Percentiles rank a stretch among this genome's conserved stretches.
phyloP scores from a whole-genome alignment of 2,888 invertebrate species.

The Trissolcus japonicus region DNA sequence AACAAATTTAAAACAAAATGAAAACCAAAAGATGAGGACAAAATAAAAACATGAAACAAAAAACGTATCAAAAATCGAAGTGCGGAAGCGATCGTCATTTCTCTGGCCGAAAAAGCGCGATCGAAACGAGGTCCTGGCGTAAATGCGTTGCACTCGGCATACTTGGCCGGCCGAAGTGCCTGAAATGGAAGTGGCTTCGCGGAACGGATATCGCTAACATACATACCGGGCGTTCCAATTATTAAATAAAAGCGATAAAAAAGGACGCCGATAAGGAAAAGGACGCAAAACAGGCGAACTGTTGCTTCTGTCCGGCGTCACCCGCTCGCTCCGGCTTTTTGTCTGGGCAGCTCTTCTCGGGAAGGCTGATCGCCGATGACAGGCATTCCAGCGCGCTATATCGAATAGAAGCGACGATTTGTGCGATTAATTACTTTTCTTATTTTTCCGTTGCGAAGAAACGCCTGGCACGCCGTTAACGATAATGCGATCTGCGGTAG shows the following conservation, averaged over 20 bases:
- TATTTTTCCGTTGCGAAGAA: constrained; percentile 57
- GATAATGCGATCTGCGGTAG: constrained; percentile 53
- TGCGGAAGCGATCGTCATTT: constrained; percentile 36
- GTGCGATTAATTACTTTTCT: constrained; percentile 64
- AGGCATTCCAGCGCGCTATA: constrained; percentile 66
- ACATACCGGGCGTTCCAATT: constrained; percentile 69
- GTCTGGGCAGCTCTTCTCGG: constrained; percentile 57
- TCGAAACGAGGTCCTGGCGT: constrained; percentile 56
- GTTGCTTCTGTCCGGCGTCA: constrained; percentile 44
- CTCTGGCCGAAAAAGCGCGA: constrained; percentile 40
- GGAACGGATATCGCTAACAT: constrained; percentile 66
- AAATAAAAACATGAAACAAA: too few relatives aligned
- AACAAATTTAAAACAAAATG: too few relatives aligned
- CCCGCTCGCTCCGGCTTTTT: constrained; percentile 41
- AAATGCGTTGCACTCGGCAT: constrained; percentile 55
- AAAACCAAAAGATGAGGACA: too few relatives aligned
- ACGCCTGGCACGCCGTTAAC: constrained; percentile 49
- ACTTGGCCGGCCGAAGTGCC: constrained; percentile 58
- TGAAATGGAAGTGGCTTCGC: constrained; percentile 68
- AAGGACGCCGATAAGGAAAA: constrained; percentile 62
- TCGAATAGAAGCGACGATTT: constrained; percentile 61
- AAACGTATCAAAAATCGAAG: constrained; percentile 15
- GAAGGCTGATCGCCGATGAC: constrained; percentile 68
- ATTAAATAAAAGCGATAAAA: constrained; percentile 66
- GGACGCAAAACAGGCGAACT: constrained; percentile 60